These are phyloP conservation scores for Grammomys surdaster DNA, from an alignment of 2,113 vertebrate genomes.

Conservation along the genomic window DNA sequence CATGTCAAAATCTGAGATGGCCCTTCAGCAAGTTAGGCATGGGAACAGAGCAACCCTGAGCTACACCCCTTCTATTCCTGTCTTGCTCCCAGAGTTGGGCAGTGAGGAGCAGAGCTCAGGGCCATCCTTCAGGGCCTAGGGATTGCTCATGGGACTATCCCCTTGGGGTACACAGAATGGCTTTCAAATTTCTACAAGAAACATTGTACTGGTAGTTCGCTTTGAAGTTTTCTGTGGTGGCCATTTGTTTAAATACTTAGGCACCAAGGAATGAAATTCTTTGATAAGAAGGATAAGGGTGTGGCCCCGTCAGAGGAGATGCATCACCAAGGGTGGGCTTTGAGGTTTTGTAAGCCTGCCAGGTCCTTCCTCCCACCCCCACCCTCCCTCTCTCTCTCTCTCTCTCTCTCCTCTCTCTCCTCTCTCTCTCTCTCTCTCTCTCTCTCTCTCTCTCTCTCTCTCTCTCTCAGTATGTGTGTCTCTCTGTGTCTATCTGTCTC, in stretches of 20 bases:
- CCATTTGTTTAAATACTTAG: background rate
- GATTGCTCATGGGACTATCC: background rate
- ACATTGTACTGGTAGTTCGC: too few relatives aligned
- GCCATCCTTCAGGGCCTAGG: background rate
- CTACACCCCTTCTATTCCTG: too few relatives aligned
- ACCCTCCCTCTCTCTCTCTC: background rate
- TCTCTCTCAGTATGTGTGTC: background rate
- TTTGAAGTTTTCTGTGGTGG: background rate
- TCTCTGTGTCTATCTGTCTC: background rate
- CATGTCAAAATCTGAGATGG: background rate
- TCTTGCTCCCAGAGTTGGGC: too few relatives aligned
- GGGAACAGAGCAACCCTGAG: too few relatives aligned
- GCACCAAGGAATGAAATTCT: background rate
- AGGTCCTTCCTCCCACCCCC: background rate
- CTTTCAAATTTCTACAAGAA: background rate
- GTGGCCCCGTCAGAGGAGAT: background rate
- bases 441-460: background rate
- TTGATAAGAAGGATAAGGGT: background rate
- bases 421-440: background rate
- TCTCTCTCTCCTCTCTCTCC: background rate
- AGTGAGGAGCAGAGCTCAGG: too few relatives aligned
- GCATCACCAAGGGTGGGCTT: background rate
- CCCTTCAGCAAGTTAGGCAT: fast-evolving
- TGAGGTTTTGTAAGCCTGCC: background rate
- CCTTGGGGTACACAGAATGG: background rate